A percentile compares a stretch with the other conserved stretches of the same genome.
phyloP scores from a whole-genome alignment of 1,140 invertebrate species.

The Caerostris extrusa region DNA sequence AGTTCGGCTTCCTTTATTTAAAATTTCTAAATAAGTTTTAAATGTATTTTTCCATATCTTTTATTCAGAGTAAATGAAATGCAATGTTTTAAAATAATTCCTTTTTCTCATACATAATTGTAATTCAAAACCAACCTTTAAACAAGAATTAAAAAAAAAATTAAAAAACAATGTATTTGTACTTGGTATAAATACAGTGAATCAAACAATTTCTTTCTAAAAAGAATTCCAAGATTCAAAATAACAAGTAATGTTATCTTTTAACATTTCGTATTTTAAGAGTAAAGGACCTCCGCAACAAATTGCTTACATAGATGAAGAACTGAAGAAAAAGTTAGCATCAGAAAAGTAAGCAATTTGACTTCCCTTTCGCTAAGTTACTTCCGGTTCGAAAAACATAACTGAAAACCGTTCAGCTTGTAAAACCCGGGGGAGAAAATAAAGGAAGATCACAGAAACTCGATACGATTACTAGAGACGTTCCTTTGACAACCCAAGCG shows the following conservation, averaged over 20 bases:
- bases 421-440: background rate
- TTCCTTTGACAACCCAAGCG: background rate
- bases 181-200: too few species aligned
- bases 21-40: too few species aligned
- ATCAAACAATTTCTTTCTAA: too few species aligned
- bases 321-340: background rate
- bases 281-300: background rate
- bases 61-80: too few species aligned
- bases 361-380: background rate
- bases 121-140: too few species aligned
- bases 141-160: too few species aligned
- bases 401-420: background rate
- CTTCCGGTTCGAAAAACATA: constrained; percentile 4
- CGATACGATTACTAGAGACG: background rate
- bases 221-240: too few species aligned
- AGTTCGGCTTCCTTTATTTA: too few species aligned
- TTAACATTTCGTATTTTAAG: background rate
- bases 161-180: too few species aligned
- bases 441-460: constrained; percentile 1
- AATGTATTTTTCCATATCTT: too few species aligned
- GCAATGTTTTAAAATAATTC: too few species aligned
- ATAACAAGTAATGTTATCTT: background rate
- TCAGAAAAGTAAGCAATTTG: background rate
- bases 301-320: background rate
- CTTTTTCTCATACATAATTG: too few species aligned